Evolutionary conservation across 2,797 vertebrate genomes (phyloP).

Genomic region (Cynodonichthys magdalenae): DNA sequence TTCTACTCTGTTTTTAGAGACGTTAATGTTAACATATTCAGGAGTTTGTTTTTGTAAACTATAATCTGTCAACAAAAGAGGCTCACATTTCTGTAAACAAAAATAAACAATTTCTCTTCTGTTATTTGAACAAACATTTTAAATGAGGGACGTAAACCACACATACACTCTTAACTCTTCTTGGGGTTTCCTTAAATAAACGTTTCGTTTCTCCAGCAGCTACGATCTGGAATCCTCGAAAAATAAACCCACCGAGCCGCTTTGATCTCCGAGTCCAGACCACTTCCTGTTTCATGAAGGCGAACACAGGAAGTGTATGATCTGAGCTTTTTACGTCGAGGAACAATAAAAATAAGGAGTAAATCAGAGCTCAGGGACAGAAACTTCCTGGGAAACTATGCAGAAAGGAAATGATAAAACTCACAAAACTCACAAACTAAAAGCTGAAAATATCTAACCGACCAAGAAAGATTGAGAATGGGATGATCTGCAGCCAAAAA

Average conservation of each 20-base stretch:
- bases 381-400: constrained; percentile 45
- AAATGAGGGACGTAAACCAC: neutral
- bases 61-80: neutral
- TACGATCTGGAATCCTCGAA: constrained; percentile 22
- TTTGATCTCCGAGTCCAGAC: constrained; percentile 61
- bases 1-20: too few species aligned
- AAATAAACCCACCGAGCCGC: constrained; percentile 24
- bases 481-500: too few species aligned
- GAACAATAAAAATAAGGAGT: constrained; percentile 48
- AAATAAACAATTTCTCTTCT: neutral
- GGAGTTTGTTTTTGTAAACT: neutral
- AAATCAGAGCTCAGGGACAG: constrained; percentile 47
- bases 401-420: neutral
- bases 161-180: neutral
- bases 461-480: too few species aligned
- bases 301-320: constrained; percentile 69
- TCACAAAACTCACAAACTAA: too few species aligned
- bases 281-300: constrained; percentile 57
- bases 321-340: constrained; percentile 19
- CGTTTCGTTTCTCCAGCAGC: constrained; percentile 24
- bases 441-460: too few species aligned
- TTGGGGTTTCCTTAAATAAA: constrained; percentile 31
- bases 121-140: neutral
- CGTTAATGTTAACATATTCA: too few species aligned
- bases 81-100: neutral